Evolutionary conservation across 2,113 vertebrate genomes (phyloP), one percentile per base, ranked within the genome.

Genomic region (Proteles cristata): DNA sequence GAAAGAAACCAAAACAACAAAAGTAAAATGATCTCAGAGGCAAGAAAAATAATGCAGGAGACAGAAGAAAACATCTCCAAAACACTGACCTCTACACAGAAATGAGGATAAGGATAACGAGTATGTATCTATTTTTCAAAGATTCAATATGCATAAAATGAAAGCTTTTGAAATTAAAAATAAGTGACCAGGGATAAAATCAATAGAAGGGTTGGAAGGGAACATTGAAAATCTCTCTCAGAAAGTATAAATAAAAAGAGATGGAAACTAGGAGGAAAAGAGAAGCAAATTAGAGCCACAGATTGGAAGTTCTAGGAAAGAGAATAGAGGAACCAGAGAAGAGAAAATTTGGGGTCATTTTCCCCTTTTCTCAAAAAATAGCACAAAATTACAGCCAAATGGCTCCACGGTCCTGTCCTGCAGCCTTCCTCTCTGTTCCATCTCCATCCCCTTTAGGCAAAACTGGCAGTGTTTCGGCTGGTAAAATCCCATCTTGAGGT

Each of bases 91-190:
- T 83, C 68, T 58, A 88, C 77, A 82, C 11, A 80, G 45, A 87
- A 55, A 55, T 31, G 91, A 73, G 25, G 69, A 48, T 69, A 92
- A 82, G 25, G 25, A 73, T 58, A 88, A 92, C 87, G 25, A 90
- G 5, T 73, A 86, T 15, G 9, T 26, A 83, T 35, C 11, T 66
- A 82, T 58, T 92, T 94, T 48, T 11, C 55, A 90, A 96, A 43
- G 10, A 79, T 31, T 83, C 43, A 85, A 26, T 77, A 45, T 79
- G 19, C 23, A 68, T 66, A 92, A 95, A 77, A 58, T 53, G 11
- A 68, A 61, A 95, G 35, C 21, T 88, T 96, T 86, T 65, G 21
- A 79, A 63, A 91, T 69, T 88, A 96, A 94, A 83, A 93, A 76
- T 58, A 81, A 88, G 5, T 79, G 5, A 90, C 28, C 4, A 80